Evolutionary conservation across 2,113 vertebrate genomes (phyloP), one percentile per base, ranked within the genome.

Genomic region (Grantiella picta): DNA sequence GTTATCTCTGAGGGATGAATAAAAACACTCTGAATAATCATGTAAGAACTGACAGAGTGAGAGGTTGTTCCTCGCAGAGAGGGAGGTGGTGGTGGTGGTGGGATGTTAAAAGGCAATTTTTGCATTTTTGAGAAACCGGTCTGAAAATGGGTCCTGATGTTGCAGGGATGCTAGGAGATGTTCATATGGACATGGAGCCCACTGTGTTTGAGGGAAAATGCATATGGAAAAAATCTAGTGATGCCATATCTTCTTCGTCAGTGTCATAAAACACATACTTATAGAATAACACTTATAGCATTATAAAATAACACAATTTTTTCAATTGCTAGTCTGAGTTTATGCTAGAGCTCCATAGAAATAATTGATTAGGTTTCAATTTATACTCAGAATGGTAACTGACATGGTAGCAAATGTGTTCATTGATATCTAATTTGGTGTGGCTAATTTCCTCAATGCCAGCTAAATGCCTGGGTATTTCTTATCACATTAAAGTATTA

Each of bases 381-480:
- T 86, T 66, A 50, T 66, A 50, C 63, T 92, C 75, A 24, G 57
- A 86, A 56, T 69, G 50, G 49, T 33, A 91, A 65, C 68, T 77
- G 94, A 89, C 27, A 35, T 78, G 93, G 72, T 59, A 29, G 75
- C n/a, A 65, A 86, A 82, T 42, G 75, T 65, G 53, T 59, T 94
- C 81, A 86, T 92, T 81, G 93, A 93, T 95, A 75, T 63, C 77
- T 90, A 63, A 92, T 91, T 95, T 95, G 89, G 82, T 89, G 82
- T 92, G 73, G 81, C 91, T 94, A 88, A 91, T 92, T 92, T 94
- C 73, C 89, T 95, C 82, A 61, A 31, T 53, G 64, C 79, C 92
- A 93, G 57, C 82, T 93, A 75, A 86, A 28, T 33, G 84, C 77
- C 45, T 45, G 66, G 66, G 61, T 36, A 4, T 90, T 84, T 70